Conservation (phyloP, 2,888 invertebrate species). For the Xestia c-nigrum region DNA sequence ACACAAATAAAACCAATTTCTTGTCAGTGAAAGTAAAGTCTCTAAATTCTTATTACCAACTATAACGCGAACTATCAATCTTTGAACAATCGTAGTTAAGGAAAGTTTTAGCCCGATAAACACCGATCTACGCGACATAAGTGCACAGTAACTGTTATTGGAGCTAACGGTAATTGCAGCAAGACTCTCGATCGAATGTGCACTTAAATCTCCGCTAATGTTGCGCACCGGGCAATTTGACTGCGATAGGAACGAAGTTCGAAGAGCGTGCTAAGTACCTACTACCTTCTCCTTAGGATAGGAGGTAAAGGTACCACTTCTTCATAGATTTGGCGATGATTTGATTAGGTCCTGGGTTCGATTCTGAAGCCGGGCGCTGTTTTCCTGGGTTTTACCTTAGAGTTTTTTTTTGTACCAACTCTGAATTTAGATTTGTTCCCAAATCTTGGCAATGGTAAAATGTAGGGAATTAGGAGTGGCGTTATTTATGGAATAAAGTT, state of each 20-base stretch:
- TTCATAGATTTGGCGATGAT: background rate
- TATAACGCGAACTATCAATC: background rate
- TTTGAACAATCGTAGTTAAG: background rate
- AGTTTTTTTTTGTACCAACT: background rate
- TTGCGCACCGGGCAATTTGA: background rate
- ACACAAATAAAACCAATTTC: background rate
- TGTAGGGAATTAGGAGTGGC: background rate
- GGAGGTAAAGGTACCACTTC: background rate
- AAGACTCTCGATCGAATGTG: constrained; percentile 7
- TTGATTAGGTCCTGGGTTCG: background rate
- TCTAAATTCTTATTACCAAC: background rate
- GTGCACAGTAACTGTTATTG: constrained; percentile 18
- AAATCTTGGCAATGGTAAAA: background rate
- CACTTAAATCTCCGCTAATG: constrained; percentile 24
- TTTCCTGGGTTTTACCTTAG: background rate
- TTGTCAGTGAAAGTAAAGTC: background rate
- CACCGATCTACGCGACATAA: constrained; percentile 1
- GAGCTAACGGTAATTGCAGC: constrained; percentile 2
- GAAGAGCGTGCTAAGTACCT: background rate
- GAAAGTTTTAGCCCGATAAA: background rate
- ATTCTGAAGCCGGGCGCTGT: background rate
- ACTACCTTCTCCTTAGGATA: background rate
- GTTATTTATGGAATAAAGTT: background rate
- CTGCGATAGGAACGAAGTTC: background rate
- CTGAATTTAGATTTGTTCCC: background rate